Percentiles rank a stretch among this genome's conserved stretches.
Evolutionary conservation across 37 sponge, comb jelly and placozoan genomes (phyloP).

Genomic region (Spongia lamella): DNA sequence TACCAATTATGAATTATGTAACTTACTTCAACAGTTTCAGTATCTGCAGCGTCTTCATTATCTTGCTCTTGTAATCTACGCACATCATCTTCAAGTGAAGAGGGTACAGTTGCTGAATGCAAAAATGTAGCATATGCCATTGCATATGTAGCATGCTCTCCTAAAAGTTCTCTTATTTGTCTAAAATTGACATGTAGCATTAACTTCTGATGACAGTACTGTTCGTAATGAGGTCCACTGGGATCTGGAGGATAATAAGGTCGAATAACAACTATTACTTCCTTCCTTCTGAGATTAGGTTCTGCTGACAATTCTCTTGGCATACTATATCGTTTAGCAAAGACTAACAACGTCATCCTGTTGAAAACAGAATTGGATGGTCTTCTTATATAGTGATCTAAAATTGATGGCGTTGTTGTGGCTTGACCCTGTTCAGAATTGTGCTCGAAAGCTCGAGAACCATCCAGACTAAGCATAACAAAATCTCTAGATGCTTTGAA

Average conservation of each 20-base stretch:
- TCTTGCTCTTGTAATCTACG: slow-evolving; percentile 1
- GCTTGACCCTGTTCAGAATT: too few species aligned
- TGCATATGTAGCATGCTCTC: background rate
- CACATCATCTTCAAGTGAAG: slow-evolving; percentile 19
- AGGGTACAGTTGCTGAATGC: slow-evolving; percentile 10
- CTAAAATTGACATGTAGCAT: slow-evolving; percentile 29
- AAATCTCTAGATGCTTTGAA: too few species aligned
- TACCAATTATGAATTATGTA: background rate
- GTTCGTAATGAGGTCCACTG: slow-evolving; percentile 14
- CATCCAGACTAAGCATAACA: too few species aligned
- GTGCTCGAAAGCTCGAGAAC: too few species aligned
- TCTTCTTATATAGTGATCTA: too few species aligned
- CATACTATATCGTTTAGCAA: too few species aligned
- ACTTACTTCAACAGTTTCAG: background rate
- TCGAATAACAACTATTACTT: background rate
- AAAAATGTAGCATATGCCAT: slow-evolving; percentile 3
- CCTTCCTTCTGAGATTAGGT: background rate
- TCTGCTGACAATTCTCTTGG: background rate
- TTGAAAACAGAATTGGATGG: too few species aligned
- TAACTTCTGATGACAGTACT: slow-evolving; percentile 33
- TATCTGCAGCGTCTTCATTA: background rate
- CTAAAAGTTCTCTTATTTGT: background rate
- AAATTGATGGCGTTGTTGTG: too few species aligned
- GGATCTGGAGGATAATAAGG: slow-evolving; percentile 24
- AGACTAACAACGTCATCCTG: too few species aligned